Base-by-base conservation (phyloP, 1,140 invertebrate species). In the Lanistes nyassanus region DNA sequence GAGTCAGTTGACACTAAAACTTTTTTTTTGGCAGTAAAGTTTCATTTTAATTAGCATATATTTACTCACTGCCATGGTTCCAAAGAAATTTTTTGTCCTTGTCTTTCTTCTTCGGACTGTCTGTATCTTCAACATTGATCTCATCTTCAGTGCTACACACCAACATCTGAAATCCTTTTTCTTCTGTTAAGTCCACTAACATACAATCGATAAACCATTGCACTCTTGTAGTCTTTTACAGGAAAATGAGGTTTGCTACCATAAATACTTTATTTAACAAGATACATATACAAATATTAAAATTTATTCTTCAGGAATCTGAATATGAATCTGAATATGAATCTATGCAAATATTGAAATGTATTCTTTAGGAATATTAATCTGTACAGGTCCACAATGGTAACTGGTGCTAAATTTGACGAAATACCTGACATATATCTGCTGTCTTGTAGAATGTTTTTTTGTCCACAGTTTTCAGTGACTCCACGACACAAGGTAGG, bases 361-460 rank as follows among this genome's bases (percentile, higher is more conserved):
- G 21, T 23, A n/a, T n/a, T n/a, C 62, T 26, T 65, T n/a, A 65
- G 21, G 19, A 65, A 65, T 26, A 65, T 34, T 29, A 26, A 31
- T 19, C 31, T 23, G 19, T 65, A n/a, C 31, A 65, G 19, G 3
- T 3, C 21, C 31, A 65, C 21, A n/a, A 34, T 23, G 21, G 19
- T 16, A 16, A n/a, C n/a, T n/a, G 13, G n/a, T 55, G 13, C n/a
- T 55, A n/a, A 16, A 16, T 55, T 55, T n/a, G n/a, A n/a, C n/a
- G 13, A 55, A 13, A 55, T 83, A 92, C 94, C 92, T 98, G 96
- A 87, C 95, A 96, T 82, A 99, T 94, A 89, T 99, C 97, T 0
- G 97, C 97, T 23, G 96, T 97, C 91, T 99, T 99, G 85, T 99
- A 99, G 83, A 99, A 97, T 84, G 94, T 97, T 89, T 98, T 99